phyloP scores from a whole-genome alignment of 2,113 vertebrate species.

The Prolemur simus region DNA sequence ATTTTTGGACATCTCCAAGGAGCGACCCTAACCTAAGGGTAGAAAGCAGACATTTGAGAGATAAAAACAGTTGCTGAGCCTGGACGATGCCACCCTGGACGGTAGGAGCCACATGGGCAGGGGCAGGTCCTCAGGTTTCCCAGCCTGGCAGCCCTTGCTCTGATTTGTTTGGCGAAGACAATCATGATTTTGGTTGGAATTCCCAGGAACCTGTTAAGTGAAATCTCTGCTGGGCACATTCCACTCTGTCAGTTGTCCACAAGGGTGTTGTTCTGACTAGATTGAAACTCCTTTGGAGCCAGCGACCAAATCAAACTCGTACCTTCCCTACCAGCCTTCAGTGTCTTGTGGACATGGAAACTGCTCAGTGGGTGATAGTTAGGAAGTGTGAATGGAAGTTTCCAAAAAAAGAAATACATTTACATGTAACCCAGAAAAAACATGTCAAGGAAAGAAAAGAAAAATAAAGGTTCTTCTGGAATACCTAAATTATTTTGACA shows the following conservation, averaged over 20 bases:
- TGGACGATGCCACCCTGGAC: no score
- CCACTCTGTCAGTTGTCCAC: background rate
- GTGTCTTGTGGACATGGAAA: background rate
- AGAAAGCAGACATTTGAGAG: background rate
- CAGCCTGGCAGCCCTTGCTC: background rate
- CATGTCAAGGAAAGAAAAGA: background rate
- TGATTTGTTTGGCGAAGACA: background rate
- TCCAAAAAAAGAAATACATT: background rate
- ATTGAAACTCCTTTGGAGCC: background rate
- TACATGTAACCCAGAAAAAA: background rate
- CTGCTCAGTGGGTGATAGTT: background rate
- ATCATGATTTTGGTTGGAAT: background rate
- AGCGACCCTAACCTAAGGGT: background rate
- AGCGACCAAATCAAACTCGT: background rate
- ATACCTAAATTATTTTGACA: background rate
- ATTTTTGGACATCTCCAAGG: background rate
- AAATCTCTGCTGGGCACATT: background rate
- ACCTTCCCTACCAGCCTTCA: background rate
- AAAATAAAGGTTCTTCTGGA: background rate
- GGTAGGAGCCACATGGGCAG: no score
- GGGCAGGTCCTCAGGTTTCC: no score
- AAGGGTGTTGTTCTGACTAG: background rate
- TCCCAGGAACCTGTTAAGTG: background rate
- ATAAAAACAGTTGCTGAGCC: background rate
- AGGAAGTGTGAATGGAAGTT: background rate